Conservation (phyloP, 2,888 invertebrate genomes). For the Melinaea marsaeus region DNA sequence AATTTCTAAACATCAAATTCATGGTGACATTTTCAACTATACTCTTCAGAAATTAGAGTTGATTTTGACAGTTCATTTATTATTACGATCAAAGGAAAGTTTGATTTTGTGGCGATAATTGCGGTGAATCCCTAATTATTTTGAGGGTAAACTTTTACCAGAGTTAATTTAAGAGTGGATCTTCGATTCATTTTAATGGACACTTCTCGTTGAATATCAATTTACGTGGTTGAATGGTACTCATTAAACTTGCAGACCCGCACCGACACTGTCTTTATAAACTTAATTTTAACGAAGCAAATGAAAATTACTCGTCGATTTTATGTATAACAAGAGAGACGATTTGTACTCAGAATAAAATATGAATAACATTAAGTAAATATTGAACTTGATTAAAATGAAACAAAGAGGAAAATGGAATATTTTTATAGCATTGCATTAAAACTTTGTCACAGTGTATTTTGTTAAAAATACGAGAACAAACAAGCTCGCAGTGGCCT, state of each 20-base stretch:
- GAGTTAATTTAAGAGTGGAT: conserved; percentile 74
- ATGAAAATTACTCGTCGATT: conserved; percentile 50
- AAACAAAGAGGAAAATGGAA: conserved; percentile 19
- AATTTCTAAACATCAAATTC: conserved; percentile 44
- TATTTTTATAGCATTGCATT: conserved; percentile 20
- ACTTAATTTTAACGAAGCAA: conserved; percentile 47
- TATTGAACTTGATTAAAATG: conserved; percentile 20
- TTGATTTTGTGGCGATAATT: conserved; percentile 77
- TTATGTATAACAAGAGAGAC: conserved; percentile 27
- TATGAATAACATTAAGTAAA: conserved; percentile 24
- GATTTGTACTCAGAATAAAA: conserved; percentile 28
- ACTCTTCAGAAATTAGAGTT: conserved; percentile 42
- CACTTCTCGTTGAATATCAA: conserved; percentile 73
- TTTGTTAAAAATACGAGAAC: conserved; percentile 52
- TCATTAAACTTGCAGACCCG: conserved; percentile 62
- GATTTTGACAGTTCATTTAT: conserved; percentile 45
- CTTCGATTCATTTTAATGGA: conserved; percentile 74
- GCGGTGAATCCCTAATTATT: conserved; percentile 78
- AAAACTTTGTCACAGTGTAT: conserved; percentile 34
- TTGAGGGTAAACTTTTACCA: conserved; percentile 75
- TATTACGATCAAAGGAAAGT: conserved; percentile 72
- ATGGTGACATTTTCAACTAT: conserved; percentile 46
- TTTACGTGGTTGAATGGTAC: conserved; percentile 70
- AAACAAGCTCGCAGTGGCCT: conserved; percentile 44
- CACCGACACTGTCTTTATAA: conserved; percentile 46